Evolutionary conservation across 2,888 invertebrate genomes (phyloP), one percentile per base, ranked within the genome.

Genomic region (Chrysodeixis includens): DNA sequence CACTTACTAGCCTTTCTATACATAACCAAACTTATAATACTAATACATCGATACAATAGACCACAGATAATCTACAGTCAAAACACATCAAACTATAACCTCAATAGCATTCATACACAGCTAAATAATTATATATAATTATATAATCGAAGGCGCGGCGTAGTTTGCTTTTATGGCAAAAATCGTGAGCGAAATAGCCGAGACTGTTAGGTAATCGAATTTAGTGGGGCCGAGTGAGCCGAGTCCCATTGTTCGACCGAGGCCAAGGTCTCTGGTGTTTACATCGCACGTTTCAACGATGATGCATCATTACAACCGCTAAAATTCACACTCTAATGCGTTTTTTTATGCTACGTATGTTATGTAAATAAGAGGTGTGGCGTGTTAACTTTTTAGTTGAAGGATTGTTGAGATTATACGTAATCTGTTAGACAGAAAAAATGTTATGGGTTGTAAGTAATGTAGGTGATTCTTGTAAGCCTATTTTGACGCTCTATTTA

Each of bases 191-290:
- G 84, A 90, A 89, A 89, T 90, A 91, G 88, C 87, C 86, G 86
- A 85, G 83, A 80, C 83, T 85, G 88, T 93, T 92, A 90, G 85
- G 88, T 92, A 92, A 93, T 92, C 91, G 90, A 92, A 93, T 94
- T 92, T 90, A 86, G 91, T 89, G 91, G 87, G 90, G 89, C 90
- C 91, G 90, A 89, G 89, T 86, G 87, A 90, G 89, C 90, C 91
- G 90, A 89, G 89, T 86, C 87, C 92, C 87, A 93, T 93, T 94
- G 93, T 94, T 87, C 85, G 74, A 70, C 75, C 84, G 90, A 89
- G 93, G 93, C 93, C 94, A 94, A 95, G 94, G 94, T 85, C 92
- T 86, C 75, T 57, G 82, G 86, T 95, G 94, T 95, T 95, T 94
- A 94, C 93, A 90, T 88, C 88, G 88, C 86, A 79, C 74, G 83